Evolutionary conservation across 2,113 vertebrate species (phyloP).

Genomic region (Siphamia tubifer): DNA sequence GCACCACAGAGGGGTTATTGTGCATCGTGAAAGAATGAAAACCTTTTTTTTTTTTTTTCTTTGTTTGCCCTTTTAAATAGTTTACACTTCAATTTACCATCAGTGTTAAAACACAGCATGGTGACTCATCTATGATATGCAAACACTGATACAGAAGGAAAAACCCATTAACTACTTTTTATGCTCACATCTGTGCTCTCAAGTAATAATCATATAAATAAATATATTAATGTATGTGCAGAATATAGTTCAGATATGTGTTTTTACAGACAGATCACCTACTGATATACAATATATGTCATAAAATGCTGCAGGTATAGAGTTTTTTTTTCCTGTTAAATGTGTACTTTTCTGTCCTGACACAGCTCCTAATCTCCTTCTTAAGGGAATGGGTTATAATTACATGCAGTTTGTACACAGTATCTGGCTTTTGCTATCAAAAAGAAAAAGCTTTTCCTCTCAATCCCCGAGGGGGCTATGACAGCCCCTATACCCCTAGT

Average conservation of each 20-base stretch:
- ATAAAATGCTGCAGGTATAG: neutral
- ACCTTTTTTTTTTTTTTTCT: slow-evolving; percentile 44
- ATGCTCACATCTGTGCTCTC: no score
- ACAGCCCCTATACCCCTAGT: slow-evolving; percentile 76
- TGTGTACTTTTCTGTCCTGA: neutral
- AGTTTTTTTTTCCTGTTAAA: neutral
- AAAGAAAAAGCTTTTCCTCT: slow-evolving; percentile 72
- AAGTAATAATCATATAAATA: no score
- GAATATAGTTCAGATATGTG: neutral
- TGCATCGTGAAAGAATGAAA: slow-evolving; percentile 60
- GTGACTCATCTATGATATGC: no score
- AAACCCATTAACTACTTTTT: no score
- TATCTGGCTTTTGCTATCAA: slow-evolving; percentile 67
- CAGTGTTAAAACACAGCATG: no score
- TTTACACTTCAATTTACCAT: slow-evolving; percentile 43
- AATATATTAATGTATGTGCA: no score
- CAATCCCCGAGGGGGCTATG: slow-evolving; percentile 78
- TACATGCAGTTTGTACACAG: slow-evolving; percentile 43
- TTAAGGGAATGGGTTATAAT: slow-evolving; percentile 53
- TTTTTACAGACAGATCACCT: neutral
- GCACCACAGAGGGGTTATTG: slow-evolving; percentile 58
- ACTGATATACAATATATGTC: neutral
- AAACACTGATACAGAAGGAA: no score
- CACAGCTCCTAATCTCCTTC: slow-evolving; percentile 6
- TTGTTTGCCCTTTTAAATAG: neutral